A percentile compares a stretch with the other conserved stretches of the same genome.
phyloP scores from a whole-genome alignment of 2,888 invertebrate species.

The Furcula furcula region DNA sequence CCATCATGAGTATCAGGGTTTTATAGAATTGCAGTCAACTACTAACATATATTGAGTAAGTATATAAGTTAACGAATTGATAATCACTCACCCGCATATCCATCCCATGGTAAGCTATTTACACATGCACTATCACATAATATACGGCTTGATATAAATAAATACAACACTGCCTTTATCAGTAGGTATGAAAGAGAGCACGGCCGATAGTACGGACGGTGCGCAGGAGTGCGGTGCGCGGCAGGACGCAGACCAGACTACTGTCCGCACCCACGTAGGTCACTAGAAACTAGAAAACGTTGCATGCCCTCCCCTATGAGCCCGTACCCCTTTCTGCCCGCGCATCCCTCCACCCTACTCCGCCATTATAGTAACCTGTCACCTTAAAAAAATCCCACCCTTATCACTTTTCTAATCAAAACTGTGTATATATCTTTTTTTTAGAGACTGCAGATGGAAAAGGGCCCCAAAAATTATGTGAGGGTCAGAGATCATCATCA shows the following conservation, averaged over 20 bases:
- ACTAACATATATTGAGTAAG: too few species aligned
- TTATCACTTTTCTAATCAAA: too few species aligned
- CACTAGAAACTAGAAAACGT: conserved; percentile 17
- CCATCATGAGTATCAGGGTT: too few species aligned
- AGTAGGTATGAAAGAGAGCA: conserved; percentile 15
- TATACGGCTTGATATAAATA: conserved; percentile 19
- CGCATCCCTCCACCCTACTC: neutral
- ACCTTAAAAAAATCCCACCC: too few species aligned
- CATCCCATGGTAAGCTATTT: conserved; percentile 54
- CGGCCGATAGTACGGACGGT: conserved; percentile 22
- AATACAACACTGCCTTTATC: conserved; percentile 21
- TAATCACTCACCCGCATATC: conserved; percentile 57
- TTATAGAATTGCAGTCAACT: too few species aligned
- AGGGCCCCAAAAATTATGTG: too few species aligned
- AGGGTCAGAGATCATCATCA: too few species aligned
- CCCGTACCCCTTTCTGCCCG: conserved; percentile 11
- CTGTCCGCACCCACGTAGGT: conserved; percentile 23
- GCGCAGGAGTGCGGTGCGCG: conserved; percentile 30
- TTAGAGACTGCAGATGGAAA: too few species aligned
- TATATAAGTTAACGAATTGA: too few species aligned
- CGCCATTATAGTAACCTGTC: too few species aligned
- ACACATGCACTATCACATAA: conserved; percentile 44
- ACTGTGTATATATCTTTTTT: too few species aligned
- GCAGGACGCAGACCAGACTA: conserved; percentile 36
- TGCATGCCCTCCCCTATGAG: conserved; percentile 6